These are phyloP conservation scores for Oreochromis aureus DNA, from an alignment of 2,113 vertebrate species.

Conservation along the genomic window DNA sequence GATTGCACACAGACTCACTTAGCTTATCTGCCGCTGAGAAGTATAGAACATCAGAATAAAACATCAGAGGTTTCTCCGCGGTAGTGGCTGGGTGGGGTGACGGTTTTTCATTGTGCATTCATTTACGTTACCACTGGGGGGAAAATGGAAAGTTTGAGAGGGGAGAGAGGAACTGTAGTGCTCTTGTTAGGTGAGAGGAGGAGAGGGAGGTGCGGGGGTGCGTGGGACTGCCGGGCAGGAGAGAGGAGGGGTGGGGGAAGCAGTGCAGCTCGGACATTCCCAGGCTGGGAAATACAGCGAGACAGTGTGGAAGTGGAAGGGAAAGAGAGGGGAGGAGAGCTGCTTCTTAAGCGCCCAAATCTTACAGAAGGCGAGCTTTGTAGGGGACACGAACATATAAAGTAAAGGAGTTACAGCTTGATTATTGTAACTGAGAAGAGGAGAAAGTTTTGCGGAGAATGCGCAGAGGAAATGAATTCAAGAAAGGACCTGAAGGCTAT, in stretches of 20 bases:
- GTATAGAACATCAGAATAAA: neutral
- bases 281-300: conserved; percentile 33
- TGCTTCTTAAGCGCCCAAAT: neutral
- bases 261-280: conserved; percentile 40
- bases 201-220: neutral
- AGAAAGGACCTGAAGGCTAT: conserved; percentile 45
- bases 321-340: neutral
- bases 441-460: conserved; percentile 27
- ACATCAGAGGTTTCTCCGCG: neutral
- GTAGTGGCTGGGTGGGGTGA: conserved; percentile 28
- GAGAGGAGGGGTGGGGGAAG: neutral
- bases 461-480: conserved; percentile 35
- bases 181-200: conserved; percentile 53
- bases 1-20: neutral
- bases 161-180: conserved; percentile 46
- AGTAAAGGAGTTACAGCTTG: neutral
- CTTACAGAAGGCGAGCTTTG: neutral
- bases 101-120: conserved; percentile 53
- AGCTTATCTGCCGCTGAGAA: neutral
- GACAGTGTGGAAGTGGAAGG: neutral
- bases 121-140: conserved; percentile 22
- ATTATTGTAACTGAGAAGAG: neutral
- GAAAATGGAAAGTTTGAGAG: conserved; percentile 62
- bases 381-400: rapidly evolving
- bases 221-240: conserved; percentile 25